Percentiles rank a stretch among this genome's conserved stretches.
Conservation (phyloP, 2,797 vertebrate genomes). For the Phrynocephalus guinanensis region DNA sequence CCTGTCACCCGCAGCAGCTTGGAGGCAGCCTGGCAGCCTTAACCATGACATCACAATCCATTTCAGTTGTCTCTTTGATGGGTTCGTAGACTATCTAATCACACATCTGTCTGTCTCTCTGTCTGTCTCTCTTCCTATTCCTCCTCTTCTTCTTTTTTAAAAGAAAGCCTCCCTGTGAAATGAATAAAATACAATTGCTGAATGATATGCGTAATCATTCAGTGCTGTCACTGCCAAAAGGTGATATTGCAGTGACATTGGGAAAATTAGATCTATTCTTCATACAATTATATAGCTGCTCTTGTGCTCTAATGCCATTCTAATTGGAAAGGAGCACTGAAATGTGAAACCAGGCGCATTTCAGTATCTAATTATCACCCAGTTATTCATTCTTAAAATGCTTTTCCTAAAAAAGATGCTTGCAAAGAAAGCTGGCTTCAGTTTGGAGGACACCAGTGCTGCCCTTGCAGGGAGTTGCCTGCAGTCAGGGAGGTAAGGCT, state of each 20-base stretch:
- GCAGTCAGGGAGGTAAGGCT: conserved; percentile 26
- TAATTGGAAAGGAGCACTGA: conserved; percentile 83
- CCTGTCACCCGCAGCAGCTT: conserved; percentile 47
- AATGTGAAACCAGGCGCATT: conserved; percentile 79
- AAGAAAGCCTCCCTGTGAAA: conserved; percentile 74
- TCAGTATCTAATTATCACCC: conserved; percentile 80
- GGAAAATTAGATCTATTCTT: conserved; percentile 86
- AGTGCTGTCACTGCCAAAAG: conserved; percentile 78
- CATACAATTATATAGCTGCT: conserved; percentile 82
- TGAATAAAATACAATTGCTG: conserved; percentile 81
- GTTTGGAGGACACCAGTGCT: conserved; percentile 56
- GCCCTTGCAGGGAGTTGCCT: conserved; percentile 37
- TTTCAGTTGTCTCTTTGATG: conserved; percentile 62
- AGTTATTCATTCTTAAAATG: conserved; percentile 77
- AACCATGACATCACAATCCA: conserved; percentile 71
- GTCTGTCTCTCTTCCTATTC: background rate
- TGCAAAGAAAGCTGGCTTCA: conserved; percentile 69
- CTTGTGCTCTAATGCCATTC: conserved; percentile 81
- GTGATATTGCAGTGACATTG: conserved; percentile 85
- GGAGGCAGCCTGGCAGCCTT: conserved; percentile 53
- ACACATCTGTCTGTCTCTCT: conserved; percentile 69
- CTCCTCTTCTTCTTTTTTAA: conserved; percentile 30
- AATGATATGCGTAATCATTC: conserved; percentile 85
- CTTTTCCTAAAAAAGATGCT: conserved; percentile 72
- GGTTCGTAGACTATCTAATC: conserved; percentile 84